These are phyloP conservation scores for Columba livia DNA, from an alignment of 2,113 vertebrate species.

Conservation along the genomic window DNA sequence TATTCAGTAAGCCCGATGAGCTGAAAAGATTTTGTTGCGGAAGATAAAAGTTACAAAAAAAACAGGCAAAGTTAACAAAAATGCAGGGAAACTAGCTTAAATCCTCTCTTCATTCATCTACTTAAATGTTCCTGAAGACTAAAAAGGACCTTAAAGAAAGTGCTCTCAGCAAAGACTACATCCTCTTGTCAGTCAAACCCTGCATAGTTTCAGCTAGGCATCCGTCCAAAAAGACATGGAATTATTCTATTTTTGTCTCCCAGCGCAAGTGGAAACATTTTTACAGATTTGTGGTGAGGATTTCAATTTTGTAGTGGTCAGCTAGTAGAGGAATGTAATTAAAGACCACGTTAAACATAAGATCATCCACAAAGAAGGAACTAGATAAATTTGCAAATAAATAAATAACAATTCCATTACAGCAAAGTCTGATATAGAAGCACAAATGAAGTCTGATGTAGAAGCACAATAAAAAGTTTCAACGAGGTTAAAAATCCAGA, in stretches of 20 bases:
- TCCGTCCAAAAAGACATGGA: constrained; percentile 87
- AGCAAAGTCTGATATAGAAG: neutral
- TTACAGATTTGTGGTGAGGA: constrained; percentile 80
- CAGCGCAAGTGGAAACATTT: constrained; percentile 78
- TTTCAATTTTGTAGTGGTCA: constrained; percentile 84
- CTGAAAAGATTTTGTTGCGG: neutral
- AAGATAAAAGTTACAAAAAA: constrained; percentile 21
- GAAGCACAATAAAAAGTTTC: neutral
- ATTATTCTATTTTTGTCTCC: constrained; percentile 90
- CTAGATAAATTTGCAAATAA: constrained; percentile 47
- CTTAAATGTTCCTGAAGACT: constrained; percentile 63
- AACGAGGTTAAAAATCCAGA: constrained; percentile 25
- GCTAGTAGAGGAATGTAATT: constrained; percentile 80
- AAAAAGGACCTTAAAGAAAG: constrained; percentile 72
- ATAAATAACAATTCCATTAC: constrained; percentile 57
- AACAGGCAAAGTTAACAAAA: constrained; percentile 22
- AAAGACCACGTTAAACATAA: constrained; percentile 79
- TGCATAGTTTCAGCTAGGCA: constrained; percentile 86
- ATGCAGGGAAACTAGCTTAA: constrained; percentile 3
- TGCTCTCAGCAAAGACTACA: constrained; percentile 77
- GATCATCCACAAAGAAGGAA: constrained; percentile 43
- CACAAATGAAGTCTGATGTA: neutral
- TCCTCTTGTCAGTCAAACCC: constrained; percentile 83
- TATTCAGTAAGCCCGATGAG: constrained; percentile 7
- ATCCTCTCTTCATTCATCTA: constrained; percentile 45